Percentiles rank a stretch among this genome's conserved stretches.
Conservation (phyloP, 2,797 vertebrate genomes). For the Ciconia nigra region DNA sequence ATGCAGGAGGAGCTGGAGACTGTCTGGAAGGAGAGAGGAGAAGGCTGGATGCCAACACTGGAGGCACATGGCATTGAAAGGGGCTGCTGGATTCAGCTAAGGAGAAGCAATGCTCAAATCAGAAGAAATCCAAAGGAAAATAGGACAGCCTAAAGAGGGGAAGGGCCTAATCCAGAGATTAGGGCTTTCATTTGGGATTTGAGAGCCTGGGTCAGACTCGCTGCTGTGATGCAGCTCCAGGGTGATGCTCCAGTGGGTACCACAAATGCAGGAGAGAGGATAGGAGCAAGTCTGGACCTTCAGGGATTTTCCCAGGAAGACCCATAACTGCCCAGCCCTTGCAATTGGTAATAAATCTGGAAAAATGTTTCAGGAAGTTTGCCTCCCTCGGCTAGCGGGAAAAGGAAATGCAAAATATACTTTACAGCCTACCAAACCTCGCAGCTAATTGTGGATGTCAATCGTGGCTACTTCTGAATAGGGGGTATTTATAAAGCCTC, state of each 20-base stretch:
- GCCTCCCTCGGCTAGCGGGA: accelerated
- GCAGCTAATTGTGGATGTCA: not conserved
- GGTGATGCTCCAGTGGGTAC: not conserved
- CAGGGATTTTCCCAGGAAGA: not conserved
- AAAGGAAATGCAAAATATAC: not conserved
- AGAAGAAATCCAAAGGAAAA: not conserved
- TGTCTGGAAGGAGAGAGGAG: not conserved
- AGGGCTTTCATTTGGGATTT: not conserved
- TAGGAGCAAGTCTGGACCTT: not conserved
- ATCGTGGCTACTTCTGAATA: not conserved
- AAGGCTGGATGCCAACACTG: not conserved
- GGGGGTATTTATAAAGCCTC: not conserved
- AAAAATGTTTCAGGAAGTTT: not conserved
- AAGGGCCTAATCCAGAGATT: not conserved
- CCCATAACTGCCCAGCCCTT: not conserved
- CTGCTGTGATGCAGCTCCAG: not conserved
- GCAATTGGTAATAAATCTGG: not conserved
- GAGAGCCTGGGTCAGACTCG: not conserved
- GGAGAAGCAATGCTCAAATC: not conserved
- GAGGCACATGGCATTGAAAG: not conserved
- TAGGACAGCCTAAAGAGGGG: not conserved
- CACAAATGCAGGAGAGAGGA: not conserved
- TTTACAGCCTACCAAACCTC: not conserved
- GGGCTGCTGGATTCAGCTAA: not conserved
- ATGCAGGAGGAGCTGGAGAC: not conserved